Percentiles rank a stretch among this genome's conserved stretches.
phyloP scores from a whole-genome alignment of 1,140 invertebrate genomes.

The Lineus longissimus region DNA sequence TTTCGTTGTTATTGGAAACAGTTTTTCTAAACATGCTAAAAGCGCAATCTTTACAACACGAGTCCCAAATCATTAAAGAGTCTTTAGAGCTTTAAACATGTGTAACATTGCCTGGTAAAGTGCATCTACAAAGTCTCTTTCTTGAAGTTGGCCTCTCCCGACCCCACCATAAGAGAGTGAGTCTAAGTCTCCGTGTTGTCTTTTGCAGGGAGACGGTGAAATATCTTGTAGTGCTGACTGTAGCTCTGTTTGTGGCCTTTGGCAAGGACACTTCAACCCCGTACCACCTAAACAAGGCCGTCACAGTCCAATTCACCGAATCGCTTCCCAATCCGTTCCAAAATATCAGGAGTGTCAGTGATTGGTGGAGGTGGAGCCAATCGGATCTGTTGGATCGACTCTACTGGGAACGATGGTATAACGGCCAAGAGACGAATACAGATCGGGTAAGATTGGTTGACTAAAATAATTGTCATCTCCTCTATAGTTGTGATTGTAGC shows the following conservation, averaged over 20 bases:
- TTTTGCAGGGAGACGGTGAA: conserved; percentile 33
- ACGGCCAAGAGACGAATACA: conserved; percentile 4
- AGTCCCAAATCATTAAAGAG: too few relatives aligned
- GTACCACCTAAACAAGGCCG: conserved; percentile 34
- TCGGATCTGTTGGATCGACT: conserved; percentile 30
- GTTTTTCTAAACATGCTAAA: background rate
- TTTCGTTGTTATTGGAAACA: background rate
- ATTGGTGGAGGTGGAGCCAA: conserved; percentile 40
- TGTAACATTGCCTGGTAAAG: too few relatives aligned
- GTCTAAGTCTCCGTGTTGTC: too few relatives aligned
- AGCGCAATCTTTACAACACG: too few relatives aligned
- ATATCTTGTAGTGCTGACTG: conserved; percentile 29
- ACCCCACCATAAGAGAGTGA: too few relatives aligned
- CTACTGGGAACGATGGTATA: conserved; percentile 18
- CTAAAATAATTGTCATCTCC: background rate
- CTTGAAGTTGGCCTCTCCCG: too few relatives aligned
- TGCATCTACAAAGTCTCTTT: too few relatives aligned
- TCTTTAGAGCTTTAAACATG: too few relatives aligned
- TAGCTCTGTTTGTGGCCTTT: conserved; percentile 41
- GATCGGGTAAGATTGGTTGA: background rate
- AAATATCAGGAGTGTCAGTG: conserved; percentile 15
- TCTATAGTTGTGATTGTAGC: background rate
- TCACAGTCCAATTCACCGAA: conserved; percentile 11
- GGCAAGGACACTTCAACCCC: conserved; percentile 31
- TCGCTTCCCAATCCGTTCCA: background rate